These are phyloP conservation scores for Xanthia icteritia DNA, from an alignment of 2,888 invertebrate genomes.

Conservation along the genomic window DNA sequence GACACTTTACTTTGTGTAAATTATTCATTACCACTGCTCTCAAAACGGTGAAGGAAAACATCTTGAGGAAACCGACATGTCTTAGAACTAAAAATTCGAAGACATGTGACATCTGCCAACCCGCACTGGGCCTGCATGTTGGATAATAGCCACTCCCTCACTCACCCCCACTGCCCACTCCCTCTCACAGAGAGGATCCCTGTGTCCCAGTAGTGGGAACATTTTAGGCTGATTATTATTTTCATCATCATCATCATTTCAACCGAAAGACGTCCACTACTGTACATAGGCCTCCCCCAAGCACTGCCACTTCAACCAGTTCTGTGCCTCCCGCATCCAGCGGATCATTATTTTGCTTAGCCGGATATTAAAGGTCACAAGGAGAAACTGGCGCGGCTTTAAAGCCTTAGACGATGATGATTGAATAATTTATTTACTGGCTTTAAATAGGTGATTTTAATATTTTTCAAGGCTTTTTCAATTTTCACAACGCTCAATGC, in stretches of 20 bases:
- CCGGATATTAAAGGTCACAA: too few relatives aligned
- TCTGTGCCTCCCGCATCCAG: too few relatives aligned
- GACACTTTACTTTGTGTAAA: neutral
- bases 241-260: too few relatives aligned
- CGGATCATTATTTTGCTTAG: neutral
- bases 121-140: neutral
- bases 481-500: neutral
- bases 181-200: neutral
- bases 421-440: neutral
- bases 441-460: neutral
- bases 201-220: neutral
- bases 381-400: neutral
- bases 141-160: too few relatives aligned
- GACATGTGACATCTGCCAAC: neutral
- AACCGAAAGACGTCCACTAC: too few relatives aligned
- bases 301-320: too few relatives aligned
- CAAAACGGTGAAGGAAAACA: neutral
- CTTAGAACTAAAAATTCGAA: neutral
- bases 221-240: neutral
- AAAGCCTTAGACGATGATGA: neutral
- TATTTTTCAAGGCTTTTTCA: neutral
- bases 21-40: neutral
- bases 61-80: neutral
- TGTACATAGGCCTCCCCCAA: too few relatives aligned
- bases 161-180: too few relatives aligned